phyloP scores from a whole-genome alignment of 1,140 invertebrate species.

The Cataglyphis hispanica region DNA sequence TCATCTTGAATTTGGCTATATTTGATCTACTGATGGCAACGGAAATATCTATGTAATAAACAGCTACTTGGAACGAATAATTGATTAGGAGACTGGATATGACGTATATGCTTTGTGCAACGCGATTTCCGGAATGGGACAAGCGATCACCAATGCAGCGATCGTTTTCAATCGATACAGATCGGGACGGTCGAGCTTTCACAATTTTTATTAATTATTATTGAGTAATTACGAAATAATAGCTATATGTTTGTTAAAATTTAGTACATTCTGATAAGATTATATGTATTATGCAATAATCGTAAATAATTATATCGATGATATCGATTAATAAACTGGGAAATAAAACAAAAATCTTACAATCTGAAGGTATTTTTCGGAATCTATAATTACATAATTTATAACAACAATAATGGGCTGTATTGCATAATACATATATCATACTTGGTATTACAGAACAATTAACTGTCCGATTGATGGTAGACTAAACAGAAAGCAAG shows the following conservation, averaged over 20 bases:
- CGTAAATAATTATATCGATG: constrained; percentile 3
- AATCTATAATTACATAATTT: background rate
- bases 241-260: constrained; percentile 16
- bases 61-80: constrained; percentile 89
- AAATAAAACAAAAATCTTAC: constrained; percentile 1
- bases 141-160: constrained; percentile 91
- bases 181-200: constrained; percentile 78
- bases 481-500: constrained; percentile 89
- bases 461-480: constrained; percentile 92
- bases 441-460: constrained; percentile 85
- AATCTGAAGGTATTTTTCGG: background rate
- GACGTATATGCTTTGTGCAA: constrained; percentile 90
- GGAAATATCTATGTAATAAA: constrained; percentile 91
- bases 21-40: constrained; percentile 92
- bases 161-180: constrained; percentile 93
- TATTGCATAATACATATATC: background rate
- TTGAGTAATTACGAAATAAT: background rate
- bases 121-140: constrained; percentile 90
- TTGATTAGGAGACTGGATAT: constrained; percentile 91
- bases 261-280: too few relatives aligned
- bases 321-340: background rate
- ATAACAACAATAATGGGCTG: background rate
- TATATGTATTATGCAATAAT: too few relatives aligned
- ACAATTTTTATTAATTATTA: constrained; percentile 18
- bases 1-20: constrained; percentile 92